A percentile compares a stretch with the other conserved stretches of the same genome.
Evolutionary conservation across 2,113 vertebrate genomes (phyloP).

Genomic region (Serranochromis macrocephalus): DNA sequence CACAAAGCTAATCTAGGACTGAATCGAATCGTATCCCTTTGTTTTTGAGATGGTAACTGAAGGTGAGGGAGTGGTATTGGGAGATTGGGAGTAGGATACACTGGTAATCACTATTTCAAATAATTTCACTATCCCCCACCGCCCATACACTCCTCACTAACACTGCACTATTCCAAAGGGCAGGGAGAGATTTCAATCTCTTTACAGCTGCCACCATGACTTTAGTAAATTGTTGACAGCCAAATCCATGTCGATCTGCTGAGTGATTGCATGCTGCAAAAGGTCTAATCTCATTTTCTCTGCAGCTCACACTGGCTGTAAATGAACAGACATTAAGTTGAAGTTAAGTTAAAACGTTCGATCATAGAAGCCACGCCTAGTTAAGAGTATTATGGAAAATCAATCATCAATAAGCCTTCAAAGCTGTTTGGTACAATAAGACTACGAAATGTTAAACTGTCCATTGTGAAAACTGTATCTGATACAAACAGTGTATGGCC

Average conservation of each 20-base stretch:
- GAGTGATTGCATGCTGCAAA: slow-evolving; percentile 57
- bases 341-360: background rate
- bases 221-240: slow-evolving; percentile 52
- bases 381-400: background rate
- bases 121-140: slow-evolving; percentile 10
- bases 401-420: background rate
- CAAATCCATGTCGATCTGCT: slow-evolving; percentile 57
- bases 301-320: slow-evolving; percentile 7
- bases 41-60: slow-evolving; percentile 41
- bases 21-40: slow-evolving; percentile 59
- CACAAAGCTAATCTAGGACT: slow-evolving; percentile 53
- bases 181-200: slow-evolving; percentile 54
- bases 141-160: background rate
- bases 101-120: slow-evolving; percentile 37
- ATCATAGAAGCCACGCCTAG: background rate
- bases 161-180: slow-evolving; percentile 1
- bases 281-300: slow-evolving; percentile 49
- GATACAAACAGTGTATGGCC: background rate
- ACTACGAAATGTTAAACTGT: background rate
- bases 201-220: slow-evolving; percentile 39
- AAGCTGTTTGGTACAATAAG: background rate
- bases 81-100: background rate
- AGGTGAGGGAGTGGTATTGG: background rate
- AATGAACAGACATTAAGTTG: slow-evolving; percentile 15
- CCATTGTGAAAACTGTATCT: background rate